Percentiles rank a stretch among this genome's conserved stretches.
phyloP scores from a whole-genome alignment of 2,888 invertebrate genomes.

The Tetragonula carbonaria region DNA sequence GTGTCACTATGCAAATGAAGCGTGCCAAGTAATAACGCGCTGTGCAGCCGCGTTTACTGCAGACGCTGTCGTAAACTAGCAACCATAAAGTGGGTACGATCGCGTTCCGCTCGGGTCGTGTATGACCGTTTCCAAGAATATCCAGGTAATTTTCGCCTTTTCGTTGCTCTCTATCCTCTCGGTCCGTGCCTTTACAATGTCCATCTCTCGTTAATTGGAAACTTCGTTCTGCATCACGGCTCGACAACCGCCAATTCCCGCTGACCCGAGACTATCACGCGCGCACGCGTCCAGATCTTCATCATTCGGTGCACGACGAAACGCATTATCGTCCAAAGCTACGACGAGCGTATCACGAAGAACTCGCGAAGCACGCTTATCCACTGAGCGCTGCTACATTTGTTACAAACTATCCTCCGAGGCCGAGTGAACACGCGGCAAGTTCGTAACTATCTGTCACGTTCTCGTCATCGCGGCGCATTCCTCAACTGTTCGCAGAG shows the following conservation, averaged over 20 bases:
- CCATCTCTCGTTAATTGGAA: conserved; percentile 9
- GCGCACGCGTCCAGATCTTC: not conserved
- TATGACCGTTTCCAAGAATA: conserved; percentile 15
- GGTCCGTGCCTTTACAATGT: not conserved
- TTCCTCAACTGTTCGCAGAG: not conserved
- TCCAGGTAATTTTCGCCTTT: conserved; percentile 26
- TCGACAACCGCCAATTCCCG: not conserved
- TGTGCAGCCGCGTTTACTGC: conserved; percentile 12
- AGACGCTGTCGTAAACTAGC: conserved; percentile 17
- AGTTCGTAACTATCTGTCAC: conserved; percentile 28
- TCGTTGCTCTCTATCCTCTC: conserved; percentile 1
- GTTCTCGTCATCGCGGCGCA: conserved; percentile 26
- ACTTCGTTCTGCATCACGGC: not conserved
- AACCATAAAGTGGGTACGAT: conserved; percentile 6
- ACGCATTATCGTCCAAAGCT: not conserved
- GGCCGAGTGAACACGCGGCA: conserved; percentile 9
- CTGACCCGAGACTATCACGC: not conserved
- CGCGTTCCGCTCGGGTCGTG: not conserved
- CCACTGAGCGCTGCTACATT: not conserved
- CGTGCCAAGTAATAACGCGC: conserved; percentile 27
- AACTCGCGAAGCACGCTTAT: conserved; percentile 17
- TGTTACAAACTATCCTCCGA: not conserved
- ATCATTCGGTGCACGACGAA: not conserved
- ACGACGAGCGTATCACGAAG: not conserved
- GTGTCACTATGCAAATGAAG: conserved; percentile 35